Percentiles rank a stretch among this genome's conserved stretches.
Conservation (phyloP, 1,140 invertebrate genomes). For the Cydia splendana region DNA sequence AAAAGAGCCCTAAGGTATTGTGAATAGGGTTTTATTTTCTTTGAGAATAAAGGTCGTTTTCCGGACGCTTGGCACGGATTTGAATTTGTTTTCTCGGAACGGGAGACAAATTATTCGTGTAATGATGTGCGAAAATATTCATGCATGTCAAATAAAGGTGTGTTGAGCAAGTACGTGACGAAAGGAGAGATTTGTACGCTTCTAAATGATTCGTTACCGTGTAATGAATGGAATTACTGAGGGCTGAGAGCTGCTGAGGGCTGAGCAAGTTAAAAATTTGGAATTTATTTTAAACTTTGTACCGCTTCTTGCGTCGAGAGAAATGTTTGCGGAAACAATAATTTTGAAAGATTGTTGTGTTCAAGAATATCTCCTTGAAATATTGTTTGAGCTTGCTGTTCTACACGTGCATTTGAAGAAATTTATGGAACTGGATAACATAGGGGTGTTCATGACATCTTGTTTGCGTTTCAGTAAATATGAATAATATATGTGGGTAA, state of each 20-base stretch:
- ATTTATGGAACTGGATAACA: neutral
- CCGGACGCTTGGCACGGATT: neutral
- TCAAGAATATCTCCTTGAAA: neutral
- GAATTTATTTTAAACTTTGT: neutral
- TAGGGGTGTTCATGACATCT: neutral
- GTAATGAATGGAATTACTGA: conserved; percentile 11
- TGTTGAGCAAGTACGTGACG: conserved; percentile 18
- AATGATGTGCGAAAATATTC: conserved; percentile 57
- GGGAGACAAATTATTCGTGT: conserved; percentile 51
- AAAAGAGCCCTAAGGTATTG: neutral
- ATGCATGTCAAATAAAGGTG: conserved; percentile 38
- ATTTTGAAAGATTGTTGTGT: neutral
- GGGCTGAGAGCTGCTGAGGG: neutral
- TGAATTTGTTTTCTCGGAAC: conserved; percentile 36
- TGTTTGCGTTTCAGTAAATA: neutral
- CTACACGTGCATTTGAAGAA: neutral
- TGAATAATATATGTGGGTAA: neutral
- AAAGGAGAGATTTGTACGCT: conserved; percentile 14
- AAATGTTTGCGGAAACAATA: conserved; percentile 7
- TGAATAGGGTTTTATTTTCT: conserved; percentile 4
- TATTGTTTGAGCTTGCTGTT: neutral
- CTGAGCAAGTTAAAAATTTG: neutral
- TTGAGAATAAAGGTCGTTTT: conserved; percentile 18
- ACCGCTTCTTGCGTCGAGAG: neutral
- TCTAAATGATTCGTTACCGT: conserved; percentile 1